Evolutionary conservation across 2,888 invertebrate genomes (phyloP), one percentile per base, ranked within the genome.

Genomic region (Nowickia ferox): DNA sequence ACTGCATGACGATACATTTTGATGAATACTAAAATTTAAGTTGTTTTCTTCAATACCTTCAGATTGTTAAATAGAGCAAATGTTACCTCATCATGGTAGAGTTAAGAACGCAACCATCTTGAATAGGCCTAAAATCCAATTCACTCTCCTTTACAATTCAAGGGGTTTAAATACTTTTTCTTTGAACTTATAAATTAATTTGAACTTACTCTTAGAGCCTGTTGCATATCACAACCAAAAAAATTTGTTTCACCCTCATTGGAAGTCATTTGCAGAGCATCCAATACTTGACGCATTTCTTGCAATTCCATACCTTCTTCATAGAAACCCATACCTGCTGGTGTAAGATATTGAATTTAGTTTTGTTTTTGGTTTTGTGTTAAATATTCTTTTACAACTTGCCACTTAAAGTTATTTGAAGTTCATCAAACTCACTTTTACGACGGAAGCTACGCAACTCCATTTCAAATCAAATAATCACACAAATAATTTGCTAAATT

Each of bases 71-170:
- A 44, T 4, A 15, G n/a, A 19, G 30, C 5, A 40, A 38, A 38
- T 5, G 17, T 59, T 71, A 87, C 86, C 84, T 76, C 57, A 90
- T 89, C 90, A 91, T 91, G 0, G 91, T 91, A 0, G 91, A 91
- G 72, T 89, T 85, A 19, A 61, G 88, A n/a, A 87, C 79, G n/a
- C 88, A 44, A 11, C 81, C 84, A 11, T 69, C 17, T 19, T 59
- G 51, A 9, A 11, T 57, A 6, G 88, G 63, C 53, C 77, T 44
- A 42, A 89, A 89, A 38, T 90, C 90, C 1, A 87, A 42, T 55
- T 90, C 90, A 78, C 89, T 91, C 79, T 89, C 91, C 91, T 91
- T 77, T 2, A 59, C 1, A 66, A 15, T 30, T 15, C 5, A 44
- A 65, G 48, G 0, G 8, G 8, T 19, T 19, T n/a, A 11, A 17